phyloP scores from a whole-genome alignment of 2,797 vertebrate species.

The Carduelis carduelis region DNA sequence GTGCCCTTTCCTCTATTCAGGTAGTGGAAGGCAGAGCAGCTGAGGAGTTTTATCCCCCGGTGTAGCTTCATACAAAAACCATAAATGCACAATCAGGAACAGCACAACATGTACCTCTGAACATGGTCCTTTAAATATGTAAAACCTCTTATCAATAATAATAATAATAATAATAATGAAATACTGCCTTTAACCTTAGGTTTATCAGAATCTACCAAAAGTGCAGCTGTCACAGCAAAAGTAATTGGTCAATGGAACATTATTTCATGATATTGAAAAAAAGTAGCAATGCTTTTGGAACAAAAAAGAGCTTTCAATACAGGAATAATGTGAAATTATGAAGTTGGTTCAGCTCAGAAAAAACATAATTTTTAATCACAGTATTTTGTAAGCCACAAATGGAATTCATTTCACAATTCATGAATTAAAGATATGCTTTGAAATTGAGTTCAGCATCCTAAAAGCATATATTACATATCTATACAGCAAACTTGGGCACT shows the following conservation, averaged over 20 bases:
- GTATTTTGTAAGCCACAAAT: slow-evolving; percentile 45
- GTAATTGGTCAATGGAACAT: background rate
- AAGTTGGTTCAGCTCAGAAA: slow-evolving; percentile 19
- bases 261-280: background rate
- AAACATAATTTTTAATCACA: slow-evolving; percentile 36
- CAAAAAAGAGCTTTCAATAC: background rate
- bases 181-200: background rate
- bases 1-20: background rate
- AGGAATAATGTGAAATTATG: background rate
- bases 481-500: slow-evolving; percentile 8
- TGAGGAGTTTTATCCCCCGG: background rate
- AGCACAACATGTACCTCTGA: background rate
- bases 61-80: background rate
- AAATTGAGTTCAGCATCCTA: slow-evolving; percentile 40
- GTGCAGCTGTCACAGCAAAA: background rate
- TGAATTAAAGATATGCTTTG: slow-evolving; percentile 58
- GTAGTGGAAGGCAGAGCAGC: background rate
- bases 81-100: background rate
- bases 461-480: slow-evolving; percentile 39
- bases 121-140: background rate
- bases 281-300: background rate
- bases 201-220: background rate
- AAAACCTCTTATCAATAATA: background rate
- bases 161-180: background rate
- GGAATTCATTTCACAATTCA: slow-evolving; percentile 48